Evolutionary conservation across 2,797 vertebrate genomes (phyloP).

Genomic region (Lepus oiostolus): DNA sequence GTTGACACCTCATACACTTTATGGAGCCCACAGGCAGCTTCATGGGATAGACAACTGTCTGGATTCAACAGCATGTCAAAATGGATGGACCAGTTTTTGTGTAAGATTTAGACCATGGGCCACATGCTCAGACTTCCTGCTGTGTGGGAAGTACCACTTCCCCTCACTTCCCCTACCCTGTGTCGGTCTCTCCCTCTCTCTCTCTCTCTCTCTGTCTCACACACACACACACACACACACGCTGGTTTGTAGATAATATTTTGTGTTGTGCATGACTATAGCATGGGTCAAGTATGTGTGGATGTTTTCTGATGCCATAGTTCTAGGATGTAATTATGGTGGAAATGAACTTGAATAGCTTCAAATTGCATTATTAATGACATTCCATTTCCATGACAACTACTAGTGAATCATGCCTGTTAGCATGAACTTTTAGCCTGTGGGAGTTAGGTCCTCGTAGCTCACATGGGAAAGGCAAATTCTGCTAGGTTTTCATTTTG

Average conservation of each 20-base stretch:
- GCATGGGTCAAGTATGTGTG: not conserved
- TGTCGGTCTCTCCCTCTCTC: not conserved
- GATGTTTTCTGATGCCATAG: conserved; percentile 38
- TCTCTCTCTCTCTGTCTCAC: not conserved
- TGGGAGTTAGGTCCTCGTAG: conserved; percentile 14
- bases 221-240: no score
- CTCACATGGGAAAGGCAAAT: conserved; percentile 27
- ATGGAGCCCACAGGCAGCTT: not conserved
- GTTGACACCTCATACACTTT: not conserved
- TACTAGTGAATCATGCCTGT: conserved; percentile 66
- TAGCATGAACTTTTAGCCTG: conserved; percentile 58
- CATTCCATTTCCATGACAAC: conserved; percentile 70
- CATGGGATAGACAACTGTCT: not conserved
- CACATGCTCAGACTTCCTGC: not conserved
- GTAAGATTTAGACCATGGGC: not conserved
- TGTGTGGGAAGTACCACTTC: not conserved
- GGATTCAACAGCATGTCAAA: not conserved
- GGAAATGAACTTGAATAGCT: conserved; percentile 51
- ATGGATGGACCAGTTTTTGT: not conserved
- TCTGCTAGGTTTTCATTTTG: conserved; percentile 32
- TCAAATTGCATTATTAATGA: conserved; percentile 67
- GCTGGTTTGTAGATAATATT: conserved; percentile 13
- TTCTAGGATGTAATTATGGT: conserved; percentile 57
- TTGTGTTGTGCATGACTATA: not conserved
- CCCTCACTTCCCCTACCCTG: not conserved